These are phyloP conservation scores for Phyllostomus discolor DNA, from an alignment of 2,113 vertebrate genomes.

Conservation along the genomic window DNA sequence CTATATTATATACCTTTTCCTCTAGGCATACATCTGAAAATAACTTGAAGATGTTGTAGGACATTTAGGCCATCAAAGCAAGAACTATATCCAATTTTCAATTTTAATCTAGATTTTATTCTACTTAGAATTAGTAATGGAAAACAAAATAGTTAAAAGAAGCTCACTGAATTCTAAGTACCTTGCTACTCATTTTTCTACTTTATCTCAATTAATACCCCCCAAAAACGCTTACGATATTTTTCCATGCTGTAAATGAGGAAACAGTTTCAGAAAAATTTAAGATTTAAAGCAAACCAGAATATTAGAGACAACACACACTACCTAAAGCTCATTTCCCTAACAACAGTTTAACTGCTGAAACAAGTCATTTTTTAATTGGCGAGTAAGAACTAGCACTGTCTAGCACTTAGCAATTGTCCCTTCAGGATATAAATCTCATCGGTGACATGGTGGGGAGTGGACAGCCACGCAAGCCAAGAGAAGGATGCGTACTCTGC, in stretches of 20 bases:
- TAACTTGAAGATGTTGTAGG: not conserved
- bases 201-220: not conserved
- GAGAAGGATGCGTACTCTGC: not conserved
- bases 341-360: not conserved
- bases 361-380: constrained; percentile 12
- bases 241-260: not conserved
- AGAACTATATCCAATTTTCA: not conserved
- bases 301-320: not conserved
- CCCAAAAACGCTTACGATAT: not conserved
- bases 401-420: not conserved
- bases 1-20: not conserved
- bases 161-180: constrained; percentile 7
- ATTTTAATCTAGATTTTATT: constrained; percentile 1
- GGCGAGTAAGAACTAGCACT: not conserved
- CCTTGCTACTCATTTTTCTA: not conserved
- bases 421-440: not conserved
- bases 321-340: not conserved
- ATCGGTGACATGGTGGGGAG: not conserved
- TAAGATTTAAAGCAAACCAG: constrained; percentile 2
- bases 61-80: not conserved
- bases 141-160: constrained; percentile 27
- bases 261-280: not conserved
- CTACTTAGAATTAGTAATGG: constrained; percentile 18
- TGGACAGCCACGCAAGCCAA: not conserved
- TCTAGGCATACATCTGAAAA: not conserved